A percentile compares a stretch with the other conserved stretches of the same genome.
phyloP scores from a whole-genome alignment of 1,140 invertebrate species.

The Matsumurasca onukii region DNA sequence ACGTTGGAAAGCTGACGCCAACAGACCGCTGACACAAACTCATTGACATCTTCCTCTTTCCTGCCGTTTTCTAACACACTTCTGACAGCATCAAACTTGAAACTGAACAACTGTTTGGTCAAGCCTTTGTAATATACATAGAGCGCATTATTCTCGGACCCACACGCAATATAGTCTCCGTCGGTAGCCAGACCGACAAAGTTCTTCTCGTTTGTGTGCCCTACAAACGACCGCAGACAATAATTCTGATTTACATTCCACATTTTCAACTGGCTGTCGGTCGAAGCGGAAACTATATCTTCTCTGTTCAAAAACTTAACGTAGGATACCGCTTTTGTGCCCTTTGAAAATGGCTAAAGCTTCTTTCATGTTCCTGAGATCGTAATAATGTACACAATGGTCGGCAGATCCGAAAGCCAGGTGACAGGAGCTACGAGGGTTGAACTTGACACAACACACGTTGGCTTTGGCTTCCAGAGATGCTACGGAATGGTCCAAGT shows the following conservation, averaged over 20 bases:
- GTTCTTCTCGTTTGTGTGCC: slow-evolving; percentile 95
- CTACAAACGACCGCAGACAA: slow-evolving; percentile 86
- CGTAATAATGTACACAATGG: slow-evolving; percentile 97
- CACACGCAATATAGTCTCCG: slow-evolving; percentile 93
- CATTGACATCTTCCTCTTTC: slow-evolving; percentile 82
- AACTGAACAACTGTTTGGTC: slow-evolving; percentile 83
- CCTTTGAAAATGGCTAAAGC: slow-evolving; percentile 86
- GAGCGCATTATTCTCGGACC: slow-evolving; percentile 93
- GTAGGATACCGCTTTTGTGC: slow-evolving; percentile 95
- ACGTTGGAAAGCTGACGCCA: slow-evolving; percentile 88
- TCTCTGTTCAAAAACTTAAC: slow-evolving; percentile 90
- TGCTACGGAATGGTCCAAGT: slow-evolving; percentile 83
- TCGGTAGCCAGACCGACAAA: slow-evolving; percentile 96
- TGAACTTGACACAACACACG: slow-evolving; percentile 97
- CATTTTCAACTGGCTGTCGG: slow-evolving; percentile 91
- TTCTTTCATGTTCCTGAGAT: slow-evolving; percentile 82
- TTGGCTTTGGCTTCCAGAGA: slow-evolving; percentile 90
- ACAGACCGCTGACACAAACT: slow-evolving; percentile 95
- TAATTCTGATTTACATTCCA: slow-evolving; percentile 85
- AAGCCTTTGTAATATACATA: slow-evolving; percentile 94
- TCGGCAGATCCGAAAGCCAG: slow-evolving; percentile 94
- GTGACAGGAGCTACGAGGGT: slow-evolving; percentile 82
- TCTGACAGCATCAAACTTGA: slow-evolving; percentile 83
- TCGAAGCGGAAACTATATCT: slow-evolving; percentile 93
- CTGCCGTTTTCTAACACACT: slow-evolving; percentile 80